These are phyloP conservation scores for Pseudomyrmex gracilis DNA, from an alignment of 1,140 invertebrate species.

Conservation along the genomic window DNA sequence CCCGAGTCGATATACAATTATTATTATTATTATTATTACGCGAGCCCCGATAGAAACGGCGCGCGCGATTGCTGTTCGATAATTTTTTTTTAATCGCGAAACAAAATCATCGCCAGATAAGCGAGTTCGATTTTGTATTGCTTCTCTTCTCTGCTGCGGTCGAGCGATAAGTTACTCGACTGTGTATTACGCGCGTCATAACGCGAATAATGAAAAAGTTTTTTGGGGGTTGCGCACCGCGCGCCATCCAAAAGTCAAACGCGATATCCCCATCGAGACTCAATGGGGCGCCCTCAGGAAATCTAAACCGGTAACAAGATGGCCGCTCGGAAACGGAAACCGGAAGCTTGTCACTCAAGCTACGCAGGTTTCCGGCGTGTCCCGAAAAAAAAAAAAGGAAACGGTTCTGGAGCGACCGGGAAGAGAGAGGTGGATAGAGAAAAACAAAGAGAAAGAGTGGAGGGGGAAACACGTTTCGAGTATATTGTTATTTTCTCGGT, in stretches of 20 bases:
- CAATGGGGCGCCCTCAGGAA: conserved; percentile 79
- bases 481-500: conserved; percentile 49
- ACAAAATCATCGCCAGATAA: conserved; percentile 41
- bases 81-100: conserved; percentile 3
- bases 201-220: conserved; percentile 59
- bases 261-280: conserved; percentile 56
- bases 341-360: conserved; percentile 85
- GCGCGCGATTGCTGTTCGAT: not conserved
- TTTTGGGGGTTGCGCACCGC: conserved; percentile 27
- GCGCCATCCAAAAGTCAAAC: conserved; percentile 36
- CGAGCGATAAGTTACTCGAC: too few species aligned
- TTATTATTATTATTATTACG: conserved; percentile 36
- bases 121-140: conserved; percentile 17
- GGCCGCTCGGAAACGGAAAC: conserved; percentile 86
- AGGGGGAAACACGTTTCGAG: conserved; percentile 35
- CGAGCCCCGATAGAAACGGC: not conserved
- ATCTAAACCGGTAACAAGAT: conserved; percentile 85
- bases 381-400: conserved; percentile 78
- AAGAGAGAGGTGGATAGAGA: conserved; percentile 40
- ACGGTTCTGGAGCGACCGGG: conserved; percentile 52
- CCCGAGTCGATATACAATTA: conserved; percentile 7
- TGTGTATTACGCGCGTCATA: conserved; percentile 21
- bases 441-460: not conserved
- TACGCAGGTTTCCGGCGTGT: conserved; percentile 82
- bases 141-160: conserved; percentile 11